Evolutionary conservation across 2,113 vertebrate species (phyloP).

Genomic region (Morone chrysops): DNA sequence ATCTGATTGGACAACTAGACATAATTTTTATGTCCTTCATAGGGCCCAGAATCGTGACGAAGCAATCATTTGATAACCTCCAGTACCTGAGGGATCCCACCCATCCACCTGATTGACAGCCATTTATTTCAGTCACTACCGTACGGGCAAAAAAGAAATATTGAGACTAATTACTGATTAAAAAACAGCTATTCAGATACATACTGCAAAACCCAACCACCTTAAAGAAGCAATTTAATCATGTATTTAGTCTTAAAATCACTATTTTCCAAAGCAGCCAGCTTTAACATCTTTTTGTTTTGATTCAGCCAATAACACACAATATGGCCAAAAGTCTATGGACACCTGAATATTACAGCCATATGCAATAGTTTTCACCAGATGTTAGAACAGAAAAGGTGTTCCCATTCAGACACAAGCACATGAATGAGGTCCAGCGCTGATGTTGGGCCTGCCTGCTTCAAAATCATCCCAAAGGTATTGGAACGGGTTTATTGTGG

Average conservation of each 20-base stretch:
- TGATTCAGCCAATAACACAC: not conserved
- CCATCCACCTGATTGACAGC: slow-evolving; percentile 35
- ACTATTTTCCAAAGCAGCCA: not conserved
- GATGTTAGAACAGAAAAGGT: too few species aligned
- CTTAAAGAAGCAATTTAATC: not conserved
- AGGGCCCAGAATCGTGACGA: slow-evolving; percentile 25
- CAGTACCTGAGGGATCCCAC: slow-evolving; percentile 7
- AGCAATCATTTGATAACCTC: slow-evolving; percentile 33
- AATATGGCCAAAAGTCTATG: not conserved
- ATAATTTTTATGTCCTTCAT: slow-evolving; percentile 44
- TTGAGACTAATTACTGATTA: not conserved
- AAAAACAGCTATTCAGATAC: not conserved
- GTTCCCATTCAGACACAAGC: not conserved
- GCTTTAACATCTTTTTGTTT: not conserved
- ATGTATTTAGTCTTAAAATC: slow-evolving; percentile 66
- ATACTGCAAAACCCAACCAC: slow-evolving; percentile 42
- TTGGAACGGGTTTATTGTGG: too few species aligned
- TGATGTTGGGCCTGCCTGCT: too few species aligned
- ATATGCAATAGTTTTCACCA: not conserved
- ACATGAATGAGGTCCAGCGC: not conserved
- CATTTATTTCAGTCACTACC: not conserved
- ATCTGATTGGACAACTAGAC: slow-evolving; percentile 45
- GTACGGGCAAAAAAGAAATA: not conserved
- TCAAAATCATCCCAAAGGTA: too few species aligned
- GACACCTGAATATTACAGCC: not conserved